phyloP scores from a whole-genome alignment of 2,797 vertebrate species.

The Okamejei kenojei region DNA sequence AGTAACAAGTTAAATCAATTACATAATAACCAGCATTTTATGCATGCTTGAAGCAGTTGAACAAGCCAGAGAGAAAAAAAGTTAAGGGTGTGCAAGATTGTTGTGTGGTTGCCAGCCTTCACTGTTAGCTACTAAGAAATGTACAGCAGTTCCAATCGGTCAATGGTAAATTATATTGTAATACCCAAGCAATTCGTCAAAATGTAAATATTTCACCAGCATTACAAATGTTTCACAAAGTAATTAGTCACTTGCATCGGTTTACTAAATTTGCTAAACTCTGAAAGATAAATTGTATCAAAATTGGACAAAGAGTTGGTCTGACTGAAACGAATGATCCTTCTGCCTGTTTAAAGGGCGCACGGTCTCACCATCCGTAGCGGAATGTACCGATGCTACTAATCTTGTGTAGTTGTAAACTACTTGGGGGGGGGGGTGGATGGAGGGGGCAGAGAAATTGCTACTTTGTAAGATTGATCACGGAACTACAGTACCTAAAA shows the following conservation, averaged over 20 bases:
- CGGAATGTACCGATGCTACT: background rate
- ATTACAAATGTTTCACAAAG: too few relatives aligned
- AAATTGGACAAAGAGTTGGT: background rate
- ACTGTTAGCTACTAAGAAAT: background rate
- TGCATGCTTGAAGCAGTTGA: slow-evolving; percentile 36
- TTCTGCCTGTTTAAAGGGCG: background rate
- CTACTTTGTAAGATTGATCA: background rate
- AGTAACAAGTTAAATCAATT: slow-evolving; percentile 36
- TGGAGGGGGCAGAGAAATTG: background rate
- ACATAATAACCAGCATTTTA: slow-evolving; percentile 33
- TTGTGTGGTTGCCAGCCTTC: slow-evolving; percentile 22
- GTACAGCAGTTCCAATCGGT: background rate
- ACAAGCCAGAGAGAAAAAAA: slow-evolving; percentile 7
- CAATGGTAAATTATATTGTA: background rate
- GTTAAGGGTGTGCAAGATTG: slow-evolving; percentile 24
- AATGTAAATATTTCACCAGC: background rate
- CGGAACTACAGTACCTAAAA: background rate
- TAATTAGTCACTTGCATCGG: background rate
- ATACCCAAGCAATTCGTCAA: background rate
- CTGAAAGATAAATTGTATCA: background rate
- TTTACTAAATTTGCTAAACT: background rate
- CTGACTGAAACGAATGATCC: background rate
- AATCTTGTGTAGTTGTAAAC: background rate
- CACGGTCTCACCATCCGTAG: background rate
- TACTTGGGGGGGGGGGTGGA: too few relatives aligned